Conservation (phyloP, 2,888 invertebrate species). For the Serrognathus titanus region DNA sequence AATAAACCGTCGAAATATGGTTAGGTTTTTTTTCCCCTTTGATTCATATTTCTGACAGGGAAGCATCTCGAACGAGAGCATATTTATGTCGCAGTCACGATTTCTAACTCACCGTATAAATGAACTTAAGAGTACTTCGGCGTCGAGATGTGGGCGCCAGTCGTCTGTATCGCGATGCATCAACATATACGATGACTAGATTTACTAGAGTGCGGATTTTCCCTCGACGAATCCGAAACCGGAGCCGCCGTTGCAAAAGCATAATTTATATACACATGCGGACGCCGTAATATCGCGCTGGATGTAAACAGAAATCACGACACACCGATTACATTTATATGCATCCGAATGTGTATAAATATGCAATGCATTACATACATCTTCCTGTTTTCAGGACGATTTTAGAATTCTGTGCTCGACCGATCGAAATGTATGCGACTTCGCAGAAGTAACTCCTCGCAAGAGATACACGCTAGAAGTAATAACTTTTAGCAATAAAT, state of each 20-base stretch:
- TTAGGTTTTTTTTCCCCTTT: too few species aligned
- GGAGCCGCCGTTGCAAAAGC: neutral
- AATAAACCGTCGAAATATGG: too few species aligned
- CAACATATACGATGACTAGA: conserved; percentile 19
- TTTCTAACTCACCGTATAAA: conserved; percentile 10
- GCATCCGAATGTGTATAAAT: too few species aligned
- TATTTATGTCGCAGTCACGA: conserved; percentile 1
- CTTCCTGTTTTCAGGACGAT: too few species aligned
- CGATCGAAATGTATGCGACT: too few species aligned
- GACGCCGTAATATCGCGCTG: neutral
- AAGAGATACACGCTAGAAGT: too few species aligned
- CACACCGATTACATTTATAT: neutral
- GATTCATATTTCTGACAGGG: neutral
- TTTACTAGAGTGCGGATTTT: neutral
- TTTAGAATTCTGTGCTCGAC: too few species aligned
- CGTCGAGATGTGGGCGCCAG: conserved; percentile 23
- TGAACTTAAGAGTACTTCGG: conserved; percentile 19
- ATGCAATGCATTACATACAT: too few species aligned
- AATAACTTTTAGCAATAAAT: too few species aligned
- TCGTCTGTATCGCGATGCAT: conserved; percentile 24
- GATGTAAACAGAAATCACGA: neutral
- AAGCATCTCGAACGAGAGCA: neutral
- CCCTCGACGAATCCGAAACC: neutral
- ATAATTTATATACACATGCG: neutral
- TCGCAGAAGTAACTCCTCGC: too few species aligned